These are phyloP conservation scores for Philhelius pedissequus DNA, from an alignment of 2,888 invertebrate species.

Conservation along the genomic window DNA sequence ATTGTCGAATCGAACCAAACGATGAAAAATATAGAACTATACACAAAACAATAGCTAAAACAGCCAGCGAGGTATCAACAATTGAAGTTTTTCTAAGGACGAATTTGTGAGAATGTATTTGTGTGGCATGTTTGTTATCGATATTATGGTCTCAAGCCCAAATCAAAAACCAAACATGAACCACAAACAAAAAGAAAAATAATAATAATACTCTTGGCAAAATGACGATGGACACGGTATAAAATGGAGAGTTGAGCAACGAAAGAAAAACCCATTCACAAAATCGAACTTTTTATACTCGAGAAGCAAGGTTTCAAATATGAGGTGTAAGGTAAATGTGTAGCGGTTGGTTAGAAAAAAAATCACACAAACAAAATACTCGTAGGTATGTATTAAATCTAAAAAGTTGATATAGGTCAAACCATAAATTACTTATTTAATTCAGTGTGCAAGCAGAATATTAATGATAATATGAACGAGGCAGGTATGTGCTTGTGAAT, in stretches of 20 bases:
- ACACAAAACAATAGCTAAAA: not conserved
- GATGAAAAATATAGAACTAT: no score
- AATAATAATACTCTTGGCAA: not conserved
- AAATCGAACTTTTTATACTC: not conserved
- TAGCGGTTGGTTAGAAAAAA: not conserved
- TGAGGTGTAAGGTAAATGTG: not conserved
- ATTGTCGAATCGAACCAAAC: not conserved
- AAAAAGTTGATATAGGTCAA: slow-evolving; percentile 66
- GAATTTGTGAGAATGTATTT: slow-evolving; percentile 33
- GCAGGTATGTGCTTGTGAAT: slow-evolving; percentile 64
- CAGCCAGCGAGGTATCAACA: not conserved
- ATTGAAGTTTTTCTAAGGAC: not conserved
- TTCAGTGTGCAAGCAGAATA: slow-evolving; percentile 62
- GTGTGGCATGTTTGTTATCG: slow-evolving; percentile 52
- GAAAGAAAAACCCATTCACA: not conserved
- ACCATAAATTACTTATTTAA: slow-evolving; percentile 68
- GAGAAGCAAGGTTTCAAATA: not conserved
- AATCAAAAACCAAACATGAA: slow-evolving; percentile 57
- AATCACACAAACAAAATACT: not conserved
- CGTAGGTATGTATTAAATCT: slow-evolving; percentile 14
- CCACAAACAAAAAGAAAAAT: slow-evolving; percentile 8
- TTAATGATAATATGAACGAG: slow-evolving; percentile 51
- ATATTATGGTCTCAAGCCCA: slow-evolving; percentile 9
- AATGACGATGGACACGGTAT: not conserved
- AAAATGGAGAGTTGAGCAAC: not conserved